Evolutionary conservation across 2,113 vertebrate species (phyloP), one percentile per base, ranked within the genome.

Genomic region (Smithornis capensis): DNA sequence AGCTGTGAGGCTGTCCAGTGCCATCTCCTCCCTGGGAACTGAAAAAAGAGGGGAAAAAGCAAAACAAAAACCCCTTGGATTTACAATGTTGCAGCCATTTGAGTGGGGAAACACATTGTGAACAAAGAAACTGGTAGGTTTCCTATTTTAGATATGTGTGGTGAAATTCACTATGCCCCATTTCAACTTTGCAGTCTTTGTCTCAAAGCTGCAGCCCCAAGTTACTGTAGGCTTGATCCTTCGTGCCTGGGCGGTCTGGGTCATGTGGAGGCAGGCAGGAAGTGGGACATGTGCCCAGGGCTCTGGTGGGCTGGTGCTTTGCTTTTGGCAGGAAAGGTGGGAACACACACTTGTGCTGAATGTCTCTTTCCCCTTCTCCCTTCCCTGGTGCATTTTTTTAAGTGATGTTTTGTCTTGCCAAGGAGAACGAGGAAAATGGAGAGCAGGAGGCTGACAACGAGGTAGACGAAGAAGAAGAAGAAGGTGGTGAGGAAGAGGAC

Each of bases 391-490:
- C 71, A 17, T 90, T 81, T 83, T 95, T 95, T 95, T 96, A 95
- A 95, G 97, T 96, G 45, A 87, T 94, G 21, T 94, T 90, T 96
- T 97, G 95, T 98, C 73, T 97, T 95, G 94, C 90, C 70, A 90
- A 96, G 97, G 91, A 98, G 97, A 98, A 98, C 33, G 98, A 98
- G 97, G 98, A 98, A 96, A 98, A 98, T 0, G 98, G 98, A 50
- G 98, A 98, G 74, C 98, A 98, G 89, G 98, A 98, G 92, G 98
- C 96, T 3, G 98, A 98, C 86, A 98, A 98, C 2, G 98, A 98
- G 94, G 98, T 98, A 98, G 98, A 98, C 1, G 98, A 98, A 92
- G 98, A 98, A 53, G 98, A 98, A 76, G 98, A 98, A 50, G 98
- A 98, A 97, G 98, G 98, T 44, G 98, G 98, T 8, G 98, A 98